Base-by-base conservation (phyloP, 2,888 invertebrate species). In the Tricholauxania praeusta region DNA sequence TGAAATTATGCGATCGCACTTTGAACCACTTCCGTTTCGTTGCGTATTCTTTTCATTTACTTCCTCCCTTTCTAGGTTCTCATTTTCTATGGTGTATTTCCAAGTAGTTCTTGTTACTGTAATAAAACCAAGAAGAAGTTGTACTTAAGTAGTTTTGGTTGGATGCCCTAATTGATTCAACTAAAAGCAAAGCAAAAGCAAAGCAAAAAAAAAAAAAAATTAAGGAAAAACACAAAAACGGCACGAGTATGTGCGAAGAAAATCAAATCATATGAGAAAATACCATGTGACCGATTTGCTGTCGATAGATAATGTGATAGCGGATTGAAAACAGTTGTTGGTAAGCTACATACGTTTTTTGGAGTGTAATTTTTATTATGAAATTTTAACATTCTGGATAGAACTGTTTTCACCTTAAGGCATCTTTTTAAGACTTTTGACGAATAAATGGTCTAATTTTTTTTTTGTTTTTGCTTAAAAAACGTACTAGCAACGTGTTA, bases 1-100 rank as follows among this genome's bases (percentile, higher is more conserved):
- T 52, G 48, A 63, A 70, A 63, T 69, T 60, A 60, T 28, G 49
- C 19, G 53, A 47, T 62, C 70, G 57, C 63, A 62, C 62, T 48
- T 60, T 60, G 60, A 69, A 52, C 22, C 22, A 59, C 17, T 52
- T 62, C 47, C 28, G 68, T 57, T 59, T 47, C 12, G 12, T 22
- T 10, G 39, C 15, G 12, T 7, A 6, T 48, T 39, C 19, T 55
- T 57, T 3, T 47, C 32, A 22, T 57, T 14, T 51, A 47, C 14
- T 28, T 22, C 60, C 48, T 55, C 48, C 12, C 55, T 39, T 60
- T 19, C 17, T n/a, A 57, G 10, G 28, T 14, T 22, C 28, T 57
- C 8, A 12, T 57, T 28, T 28, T 19, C 22, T 28, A 19, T 19
- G 6, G 14, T 57, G 28, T n/a, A n/a, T 15, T 57, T 57, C 22